Evolutionary conservation across 2,797 vertebrate species (phyloP).

Genomic region (Phoxinus dragarum): DNA sequence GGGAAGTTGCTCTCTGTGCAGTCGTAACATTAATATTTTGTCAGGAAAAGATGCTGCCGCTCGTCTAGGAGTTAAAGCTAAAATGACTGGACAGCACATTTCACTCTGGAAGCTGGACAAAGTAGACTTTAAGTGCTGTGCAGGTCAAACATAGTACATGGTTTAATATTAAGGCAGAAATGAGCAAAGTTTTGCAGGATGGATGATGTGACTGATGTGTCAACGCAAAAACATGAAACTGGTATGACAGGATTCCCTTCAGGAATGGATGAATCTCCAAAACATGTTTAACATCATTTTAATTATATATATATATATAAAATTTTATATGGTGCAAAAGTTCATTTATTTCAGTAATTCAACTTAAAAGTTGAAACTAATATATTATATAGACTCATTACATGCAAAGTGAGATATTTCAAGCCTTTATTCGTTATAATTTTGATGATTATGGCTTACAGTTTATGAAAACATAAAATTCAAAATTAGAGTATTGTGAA

Average conservation of each 20-base stretch:
- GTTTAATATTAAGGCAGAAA: background rate
- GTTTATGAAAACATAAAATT: no score
- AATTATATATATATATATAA: no score
- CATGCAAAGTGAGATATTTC: no score
- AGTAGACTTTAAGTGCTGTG: conserved; percentile 26
- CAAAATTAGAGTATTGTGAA: no score
- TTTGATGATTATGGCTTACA: no score
- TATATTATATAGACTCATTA: no score
- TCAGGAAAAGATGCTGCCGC: conserved; percentile 4
- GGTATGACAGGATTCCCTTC: background rate
- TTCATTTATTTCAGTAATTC: no score
- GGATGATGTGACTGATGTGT: background rate
- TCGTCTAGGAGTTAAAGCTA: background rate
- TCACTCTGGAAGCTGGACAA: conserved; percentile 33
- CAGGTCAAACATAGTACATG: background rate
- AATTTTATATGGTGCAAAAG: no score
- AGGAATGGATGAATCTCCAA: background rate
- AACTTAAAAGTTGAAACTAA: no score
- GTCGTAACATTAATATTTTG: background rate
- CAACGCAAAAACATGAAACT: background rate
- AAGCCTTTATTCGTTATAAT: no score
- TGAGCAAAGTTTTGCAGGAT: background rate
- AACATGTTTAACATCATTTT: background rate
- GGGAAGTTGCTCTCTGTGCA: background rate
- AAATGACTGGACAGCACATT: conserved; percentile 33